Base-by-base conservation (phyloP, 2,113 vertebrate genomes). In the Bostrychus sinensis region DNA sequence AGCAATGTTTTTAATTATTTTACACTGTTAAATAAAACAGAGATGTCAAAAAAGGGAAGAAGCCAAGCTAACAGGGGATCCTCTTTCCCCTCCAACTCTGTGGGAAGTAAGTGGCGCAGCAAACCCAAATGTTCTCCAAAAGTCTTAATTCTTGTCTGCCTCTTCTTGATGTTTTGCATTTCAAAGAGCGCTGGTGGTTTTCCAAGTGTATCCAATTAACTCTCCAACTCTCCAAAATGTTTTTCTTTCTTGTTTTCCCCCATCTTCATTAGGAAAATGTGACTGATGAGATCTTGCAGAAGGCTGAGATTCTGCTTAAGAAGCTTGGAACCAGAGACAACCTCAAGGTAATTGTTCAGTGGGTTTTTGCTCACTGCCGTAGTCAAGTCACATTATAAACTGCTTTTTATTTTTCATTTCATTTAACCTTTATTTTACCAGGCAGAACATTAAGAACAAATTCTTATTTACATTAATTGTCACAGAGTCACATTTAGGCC, bases 311-410 rank as follows among this genome's bases (percentile, higher is more conserved):
- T 53, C 91, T 97, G 70, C 92, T 96, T 92, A 95, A 92, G 73
- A 94, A 93, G 43, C 77, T 98, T 66, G 95, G 95, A 77, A 94
- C 94, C n/a, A 95, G 91, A 81, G 90, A 94, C 80, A 96, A 96
- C 0, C 91, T 96, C 20, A 98, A 98, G 95, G 96, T 98, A 64
- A 82, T 68, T 45, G 14, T 42, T 1, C 0, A 2, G 8, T 25
- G 17, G 39, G 3, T 7, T 1, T 61, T 64, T 53, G n/a, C 48
- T 54, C 26, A 20, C 1, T 16, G 36, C 25, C n/a, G 53, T 34
- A 32, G 22, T 61, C 42, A 23, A 28, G 43, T 51, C 17, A 19
- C 5, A 28, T 28, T 25, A 74, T 16, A 17, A 63, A 30, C 5
- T 46, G 4, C 46, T 69, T 59, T n/a, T n/a, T n/a, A n/a, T n/a